Percentiles rank a stretch among this genome's conserved stretches.
Evolutionary conservation across 2,113 vertebrate species (phyloP).

Genomic region (Oplegnathus fasciatus): DNA sequence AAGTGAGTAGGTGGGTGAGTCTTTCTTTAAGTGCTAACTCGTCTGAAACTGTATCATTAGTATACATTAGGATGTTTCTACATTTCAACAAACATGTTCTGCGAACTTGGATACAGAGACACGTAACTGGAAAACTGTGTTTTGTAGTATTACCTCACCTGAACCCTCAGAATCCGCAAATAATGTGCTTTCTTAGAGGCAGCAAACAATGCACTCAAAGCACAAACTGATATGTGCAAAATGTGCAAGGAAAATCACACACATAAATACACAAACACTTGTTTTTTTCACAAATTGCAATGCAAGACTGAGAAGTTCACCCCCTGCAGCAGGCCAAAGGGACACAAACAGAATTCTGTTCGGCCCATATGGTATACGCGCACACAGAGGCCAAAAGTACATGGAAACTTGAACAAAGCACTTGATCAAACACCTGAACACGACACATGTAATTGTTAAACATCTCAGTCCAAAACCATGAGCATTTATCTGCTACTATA

Average conservation of each 20-base stretch:
- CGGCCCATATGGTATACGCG: neutral
- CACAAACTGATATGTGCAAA: neutral
- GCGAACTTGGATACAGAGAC: neutral
- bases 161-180: neutral
- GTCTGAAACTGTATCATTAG: neutral
- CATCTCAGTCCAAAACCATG: conserved; percentile 2
- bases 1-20: neutral
- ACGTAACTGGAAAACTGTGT: neutral
- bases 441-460: neutral
- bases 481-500: neutral
- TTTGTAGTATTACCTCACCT: neutral
- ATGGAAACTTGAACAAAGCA: neutral
- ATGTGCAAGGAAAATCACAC: neutral
- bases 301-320: neutral
- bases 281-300: neutral
- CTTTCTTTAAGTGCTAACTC: neutral
- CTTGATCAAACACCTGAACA: neutral
- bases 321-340: neutral
- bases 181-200: neutral
- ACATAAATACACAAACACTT: neutral
- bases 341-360: neutral
- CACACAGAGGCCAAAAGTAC: neutral
- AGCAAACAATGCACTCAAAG: neutral
- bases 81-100: neutral
- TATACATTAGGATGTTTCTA: neutral